Conservation (phyloP, 1,140 invertebrate genomes). For the Dendroctonus valens region DNA sequence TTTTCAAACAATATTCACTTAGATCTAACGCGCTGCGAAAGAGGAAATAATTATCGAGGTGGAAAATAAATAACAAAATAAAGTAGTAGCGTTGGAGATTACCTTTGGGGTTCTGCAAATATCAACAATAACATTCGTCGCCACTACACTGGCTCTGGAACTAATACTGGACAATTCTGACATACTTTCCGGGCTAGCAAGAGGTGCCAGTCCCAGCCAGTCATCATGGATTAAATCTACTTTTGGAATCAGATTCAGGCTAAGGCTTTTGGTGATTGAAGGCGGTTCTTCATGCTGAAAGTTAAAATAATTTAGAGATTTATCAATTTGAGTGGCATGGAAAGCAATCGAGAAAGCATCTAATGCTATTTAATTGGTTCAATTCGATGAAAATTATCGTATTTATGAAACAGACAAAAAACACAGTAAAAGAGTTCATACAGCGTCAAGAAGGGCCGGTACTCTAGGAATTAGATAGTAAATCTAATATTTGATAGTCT, state of each 20-base stretch:
- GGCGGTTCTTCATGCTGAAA: slow-evolving; percentile 29
- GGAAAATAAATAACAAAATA: background rate
- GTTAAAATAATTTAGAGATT: background rate
- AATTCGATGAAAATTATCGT: too few species aligned
- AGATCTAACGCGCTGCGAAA: too few species aligned
- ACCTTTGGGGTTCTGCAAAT: slow-evolving; percentile 36
- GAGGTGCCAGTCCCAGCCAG: slow-evolving; percentile 69
- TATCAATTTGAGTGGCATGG: too few species aligned
- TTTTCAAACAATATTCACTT: too few species aligned
- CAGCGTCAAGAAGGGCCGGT: too few species aligned
- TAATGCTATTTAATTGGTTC: too few species aligned
- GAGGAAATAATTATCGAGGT: background rate
- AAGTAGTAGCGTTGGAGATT: background rate
- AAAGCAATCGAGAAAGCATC: too few species aligned
- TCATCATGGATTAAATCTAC: slow-evolving; percentile 61
- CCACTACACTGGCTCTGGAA: slow-evolving; percentile 54
- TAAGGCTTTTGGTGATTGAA: slow-evolving; percentile 41
- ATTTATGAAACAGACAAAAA: too few species aligned
- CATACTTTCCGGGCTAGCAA: slow-evolving; percentile 82
- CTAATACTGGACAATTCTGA: slow-evolving; percentile 74
- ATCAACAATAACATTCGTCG: slow-evolving; percentile 33
- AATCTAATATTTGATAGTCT: too few species aligned
- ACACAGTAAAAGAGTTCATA: too few species aligned
- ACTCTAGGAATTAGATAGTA: too few species aligned
- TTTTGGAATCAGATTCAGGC: slow-evolving; percentile 44